A percentile compares a stretch with the other conserved stretches of the same genome.
These are phyloP conservation scores for Gryllus bimaculatus DNA, from an alignment of 1,140 invertebrate genomes.

Conservation along the genomic window DNA sequence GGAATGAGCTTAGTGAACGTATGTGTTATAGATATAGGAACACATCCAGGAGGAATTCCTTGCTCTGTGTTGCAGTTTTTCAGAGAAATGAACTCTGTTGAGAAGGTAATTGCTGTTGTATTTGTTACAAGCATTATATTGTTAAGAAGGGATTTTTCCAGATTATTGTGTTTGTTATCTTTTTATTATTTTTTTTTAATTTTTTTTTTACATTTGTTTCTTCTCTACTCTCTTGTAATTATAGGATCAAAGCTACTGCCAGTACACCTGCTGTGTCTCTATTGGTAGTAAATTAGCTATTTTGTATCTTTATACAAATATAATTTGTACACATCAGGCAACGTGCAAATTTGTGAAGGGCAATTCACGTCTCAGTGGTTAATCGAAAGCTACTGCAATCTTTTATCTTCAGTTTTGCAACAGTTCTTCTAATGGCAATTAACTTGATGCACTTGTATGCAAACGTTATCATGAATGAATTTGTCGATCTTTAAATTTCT, in stretches of 20 bases:
- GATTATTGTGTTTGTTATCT: slow-evolving; percentile 1
- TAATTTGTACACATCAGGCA: not conserved
- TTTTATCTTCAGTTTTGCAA: too few species aligned
- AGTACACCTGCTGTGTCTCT: not conserved
- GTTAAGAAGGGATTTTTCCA: not conserved
- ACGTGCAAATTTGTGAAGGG: not conserved
- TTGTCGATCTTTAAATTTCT: too few species aligned
- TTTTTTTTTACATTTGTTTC: not conserved
- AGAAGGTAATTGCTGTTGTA: not conserved
- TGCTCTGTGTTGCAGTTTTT: not conserved
- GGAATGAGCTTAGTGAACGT: not conserved
- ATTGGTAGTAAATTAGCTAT: slow-evolving; percentile 1
- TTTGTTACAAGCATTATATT: not conserved
- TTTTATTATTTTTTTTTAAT: not conserved
- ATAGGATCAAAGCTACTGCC: not conserved
- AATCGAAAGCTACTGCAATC: too few species aligned
- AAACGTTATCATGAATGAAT: too few species aligned
- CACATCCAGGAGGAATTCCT: not conserved
- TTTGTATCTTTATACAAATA: slow-evolving; percentile 6
- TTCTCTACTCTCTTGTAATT: not conserved
- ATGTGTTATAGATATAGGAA: not conserved
- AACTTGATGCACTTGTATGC: too few species aligned
- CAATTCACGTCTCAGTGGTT: not conserved
- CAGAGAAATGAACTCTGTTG: not conserved
- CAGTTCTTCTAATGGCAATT: too few species aligned